A percentile compares a stretch with the other conserved stretches of the same genome.
phyloP scores from a whole-genome alignment of 2,888 invertebrate genomes.

The Calliopum simillimum region DNA sequence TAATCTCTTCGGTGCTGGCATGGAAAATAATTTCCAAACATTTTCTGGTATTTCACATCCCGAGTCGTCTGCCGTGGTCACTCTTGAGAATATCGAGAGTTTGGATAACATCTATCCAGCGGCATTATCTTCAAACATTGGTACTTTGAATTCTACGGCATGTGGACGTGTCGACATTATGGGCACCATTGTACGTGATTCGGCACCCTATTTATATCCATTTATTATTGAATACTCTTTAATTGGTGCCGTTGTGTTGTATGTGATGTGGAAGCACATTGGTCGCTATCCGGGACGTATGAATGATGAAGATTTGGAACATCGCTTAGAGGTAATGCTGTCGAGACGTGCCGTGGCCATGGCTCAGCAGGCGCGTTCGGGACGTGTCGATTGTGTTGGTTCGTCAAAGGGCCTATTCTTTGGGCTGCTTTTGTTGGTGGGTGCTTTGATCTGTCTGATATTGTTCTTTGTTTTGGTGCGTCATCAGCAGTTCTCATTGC shows the following conservation, averaged over 20 bases:
- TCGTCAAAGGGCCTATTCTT: constrained; percentile 94
- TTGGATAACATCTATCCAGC: constrained; percentile 73
- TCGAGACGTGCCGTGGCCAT: constrained; percentile 87
- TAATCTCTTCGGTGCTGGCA: constrained; percentile 62
- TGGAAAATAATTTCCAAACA: constrained; percentile 66
- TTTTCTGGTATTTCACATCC: constrained; percentile 64
- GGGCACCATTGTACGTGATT: constrained; percentile 92
- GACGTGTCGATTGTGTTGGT: constrained; percentile 93
- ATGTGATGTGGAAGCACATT: constrained; percentile 97
- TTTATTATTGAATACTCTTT: constrained; percentile 96
- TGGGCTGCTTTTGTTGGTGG: constrained; percentile 88
- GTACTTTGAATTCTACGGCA: constrained; percentile 70
- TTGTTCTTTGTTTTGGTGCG: constrained; percentile 95
- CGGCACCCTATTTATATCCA: constrained; percentile 94
- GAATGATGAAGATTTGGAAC: constrained; percentile 87
- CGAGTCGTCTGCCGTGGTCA: constrained; percentile 57
- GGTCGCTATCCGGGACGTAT: constrained; percentile 85
- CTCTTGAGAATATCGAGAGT: constrained; percentile 69
- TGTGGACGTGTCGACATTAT: constrained; percentile 90
- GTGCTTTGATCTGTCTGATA: constrained; percentile 91
- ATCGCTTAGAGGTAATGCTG: constrained; percentile 87
- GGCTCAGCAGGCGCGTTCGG: constrained; percentile 85
- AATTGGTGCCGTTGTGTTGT: constrained; percentile 94
- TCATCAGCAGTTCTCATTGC: constrained; percentile 82
- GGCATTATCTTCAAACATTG: constrained; percentile 69